Percentiles rank a stretch among this genome's conserved stretches.
These are phyloP conservation scores for Neotoxoptera formosana DNA, from an alignment of 1,140 invertebrate species.

Conservation along the genomic window DNA sequence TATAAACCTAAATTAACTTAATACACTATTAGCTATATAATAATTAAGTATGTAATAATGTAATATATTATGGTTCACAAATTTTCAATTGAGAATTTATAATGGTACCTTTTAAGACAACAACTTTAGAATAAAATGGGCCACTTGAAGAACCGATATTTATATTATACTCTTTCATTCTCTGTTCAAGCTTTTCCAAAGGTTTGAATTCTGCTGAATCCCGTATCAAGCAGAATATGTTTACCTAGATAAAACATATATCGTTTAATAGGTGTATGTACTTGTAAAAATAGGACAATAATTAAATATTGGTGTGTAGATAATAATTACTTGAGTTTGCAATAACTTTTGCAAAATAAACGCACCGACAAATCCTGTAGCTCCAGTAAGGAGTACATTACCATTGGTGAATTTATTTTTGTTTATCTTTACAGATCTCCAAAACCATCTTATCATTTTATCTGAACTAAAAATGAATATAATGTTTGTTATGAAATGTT, in stretches of 20 bases:
- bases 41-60: too few relatives aligned
- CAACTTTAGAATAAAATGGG: slow-evolving; percentile 61
- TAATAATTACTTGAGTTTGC: slow-evolving; percentile 63
- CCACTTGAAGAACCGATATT: slow-evolving; percentile 9
- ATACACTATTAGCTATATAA: too few relatives aligned
- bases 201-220: slow-evolving; percentile 63
- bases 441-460: slow-evolving; percentile 59
- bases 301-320: not conserved
- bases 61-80: too few relatives aligned
- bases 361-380: slow-evolving; percentile 66
- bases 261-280: not conserved
- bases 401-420: slow-evolving; percentile 59
- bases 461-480: slow-evolving; percentile 58
- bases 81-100: not conserved
- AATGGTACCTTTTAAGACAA: slow-evolving; percentile 62
- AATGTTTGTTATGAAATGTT: not conserved
- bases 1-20: too few relatives aligned
- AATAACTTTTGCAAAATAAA: slow-evolving; percentile 65
- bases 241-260: slow-evolving; percentile 29
- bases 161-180: slow-evolving; percentile 59
- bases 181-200: slow-evolving; percentile 62
- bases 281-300: not conserved
- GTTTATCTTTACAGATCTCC: slow-evolving; percentile 60
- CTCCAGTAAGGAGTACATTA: slow-evolving; percentile 65
- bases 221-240: slow-evolving; percentile 66